These are phyloP conservation scores for Oceanodroma leucorhoa DNA, from an alignment of 2,797 vertebrate genomes.

Conservation along the genomic window DNA sequence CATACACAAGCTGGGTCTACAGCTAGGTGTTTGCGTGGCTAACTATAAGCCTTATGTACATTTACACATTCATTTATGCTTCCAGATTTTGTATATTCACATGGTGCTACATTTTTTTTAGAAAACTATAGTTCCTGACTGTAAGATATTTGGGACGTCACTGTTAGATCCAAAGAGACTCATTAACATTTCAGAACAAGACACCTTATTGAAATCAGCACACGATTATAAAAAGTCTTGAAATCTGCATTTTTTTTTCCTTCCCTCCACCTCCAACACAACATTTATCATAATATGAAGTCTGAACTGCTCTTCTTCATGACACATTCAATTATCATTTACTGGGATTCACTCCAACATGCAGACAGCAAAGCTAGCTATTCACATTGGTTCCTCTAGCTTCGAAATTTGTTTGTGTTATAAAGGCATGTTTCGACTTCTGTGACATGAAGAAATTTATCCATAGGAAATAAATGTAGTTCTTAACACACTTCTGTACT, in stretches of 20 bases:
- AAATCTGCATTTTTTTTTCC: not conserved
- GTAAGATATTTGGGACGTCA: not conserved
- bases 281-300: not conserved
- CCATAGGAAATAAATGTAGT: not conserved
- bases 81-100: not conserved
- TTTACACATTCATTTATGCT: not conserved
- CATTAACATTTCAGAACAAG: not conserved
- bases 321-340: not conserved
- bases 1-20: not conserved
- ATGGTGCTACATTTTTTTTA: not conserved
- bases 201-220: not conserved
- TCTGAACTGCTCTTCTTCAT: not conserved
- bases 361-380: not conserved
- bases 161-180: not conserved
- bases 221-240: rapidly evolving
- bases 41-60: not conserved
- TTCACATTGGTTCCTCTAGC: not conserved
- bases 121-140: not conserved
- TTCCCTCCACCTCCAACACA: not conserved
- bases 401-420: not conserved
- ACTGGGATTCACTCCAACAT: not conserved
- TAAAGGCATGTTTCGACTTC: not conserved
- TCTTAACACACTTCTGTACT: not conserved
- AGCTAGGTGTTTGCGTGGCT: not conserved
- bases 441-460: not conserved